phyloP scores from a whole-genome alignment of 2,113 vertebrate species.

The Potamarius usumacintae region DNA sequence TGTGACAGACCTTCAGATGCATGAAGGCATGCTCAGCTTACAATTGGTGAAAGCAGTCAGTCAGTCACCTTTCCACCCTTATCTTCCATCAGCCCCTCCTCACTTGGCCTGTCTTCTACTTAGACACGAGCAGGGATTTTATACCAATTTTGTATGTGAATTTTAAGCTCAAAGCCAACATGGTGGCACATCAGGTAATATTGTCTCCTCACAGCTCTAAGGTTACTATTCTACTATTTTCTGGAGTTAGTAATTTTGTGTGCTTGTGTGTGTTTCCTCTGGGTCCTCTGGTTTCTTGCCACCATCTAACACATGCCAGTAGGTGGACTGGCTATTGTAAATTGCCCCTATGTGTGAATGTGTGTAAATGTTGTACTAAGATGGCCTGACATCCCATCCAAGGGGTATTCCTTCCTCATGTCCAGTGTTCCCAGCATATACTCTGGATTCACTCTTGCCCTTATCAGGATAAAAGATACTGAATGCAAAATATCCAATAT shows the following conservation, averaged over 20 bases:
- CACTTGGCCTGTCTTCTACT: neutral
- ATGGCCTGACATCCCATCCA: neutral
- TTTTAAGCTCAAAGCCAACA: neutral
- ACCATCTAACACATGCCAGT: neutral
- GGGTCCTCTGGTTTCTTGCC: neutral
- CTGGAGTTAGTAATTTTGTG: neutral
- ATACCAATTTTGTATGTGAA: neutral
- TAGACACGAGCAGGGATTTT: neutral
- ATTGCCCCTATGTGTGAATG: neutral
- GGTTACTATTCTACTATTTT: no score
- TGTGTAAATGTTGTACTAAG: neutral
- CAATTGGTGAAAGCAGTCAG: slow-evolving; percentile 24
- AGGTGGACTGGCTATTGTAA: neutral
- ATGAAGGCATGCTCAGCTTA: slow-evolving; percentile 5
- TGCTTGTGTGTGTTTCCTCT: neutral
- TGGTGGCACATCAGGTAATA: neutral
- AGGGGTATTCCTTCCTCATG: neutral
- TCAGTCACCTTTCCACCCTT: slow-evolving; percentile 7
- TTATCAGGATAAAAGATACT: neutral
- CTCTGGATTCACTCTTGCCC: neutral
- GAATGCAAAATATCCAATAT: neutral
- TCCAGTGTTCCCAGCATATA: neutral
- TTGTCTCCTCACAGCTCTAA: neutral
- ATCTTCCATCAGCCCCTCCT: slow-evolving; percentile 3
- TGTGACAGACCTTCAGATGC: slow-evolving; percentile 33